Percentiles rank a stretch among this genome's conserved stretches.
Evolutionary conservation across 2,888 invertebrate genomes (phyloP).

Genomic region (Tetropium fuscum): DNA sequence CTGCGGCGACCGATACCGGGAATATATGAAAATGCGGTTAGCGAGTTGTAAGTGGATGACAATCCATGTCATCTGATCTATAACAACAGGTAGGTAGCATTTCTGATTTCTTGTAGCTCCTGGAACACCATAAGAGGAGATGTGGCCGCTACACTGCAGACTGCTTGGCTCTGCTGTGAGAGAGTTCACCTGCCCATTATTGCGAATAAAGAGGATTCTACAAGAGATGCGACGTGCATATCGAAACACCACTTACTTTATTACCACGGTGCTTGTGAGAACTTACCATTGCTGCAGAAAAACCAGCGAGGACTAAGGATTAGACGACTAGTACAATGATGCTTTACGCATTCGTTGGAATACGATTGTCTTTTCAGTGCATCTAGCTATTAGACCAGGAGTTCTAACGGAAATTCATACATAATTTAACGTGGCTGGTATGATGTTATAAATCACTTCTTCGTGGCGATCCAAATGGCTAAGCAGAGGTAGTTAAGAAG

Average conservation of each 20-base stretch:
- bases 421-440: too few species aligned
- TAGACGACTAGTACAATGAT: slow-evolving; percentile 44
- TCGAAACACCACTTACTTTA: slow-evolving; percentile 61
- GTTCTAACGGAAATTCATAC: background rate
- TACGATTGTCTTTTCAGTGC: slow-evolving; percentile 35
- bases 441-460: too few species aligned
- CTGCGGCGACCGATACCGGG: slow-evolving; percentile 27
- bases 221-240: slow-evolving; percentile 63
- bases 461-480: too few species aligned
- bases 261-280: slow-evolving; percentile 62
- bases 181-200: slow-evolving; percentile 63
- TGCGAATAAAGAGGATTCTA: slow-evolving; percentile 62
- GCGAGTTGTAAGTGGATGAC: slow-evolving; percentile 43
- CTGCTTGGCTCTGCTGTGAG: slow-evolving; percentile 64
- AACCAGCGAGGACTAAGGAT: slow-evolving; percentile 43
- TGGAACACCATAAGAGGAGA: slow-evolving; percentile 61
- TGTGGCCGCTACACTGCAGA: slow-evolving; percentile 56
- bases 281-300: slow-evolving; percentile 55
- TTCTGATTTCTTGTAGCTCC: slow-evolving; percentile 44
- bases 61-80: slow-evolving; percentile 52
- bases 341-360: slow-evolving; percentile 47
- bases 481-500: too few species aligned
- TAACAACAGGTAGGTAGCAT: slow-evolving; percentile 53
- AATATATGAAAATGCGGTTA: slow-evolving; percentile 43
- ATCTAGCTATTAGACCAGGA: slow-evolving; percentile 23